Evolutionary conservation across 2,888 invertebrate species (phyloP), one percentile per base, ranked within the genome.

Genomic region (Melanchra persicariae): DNA sequence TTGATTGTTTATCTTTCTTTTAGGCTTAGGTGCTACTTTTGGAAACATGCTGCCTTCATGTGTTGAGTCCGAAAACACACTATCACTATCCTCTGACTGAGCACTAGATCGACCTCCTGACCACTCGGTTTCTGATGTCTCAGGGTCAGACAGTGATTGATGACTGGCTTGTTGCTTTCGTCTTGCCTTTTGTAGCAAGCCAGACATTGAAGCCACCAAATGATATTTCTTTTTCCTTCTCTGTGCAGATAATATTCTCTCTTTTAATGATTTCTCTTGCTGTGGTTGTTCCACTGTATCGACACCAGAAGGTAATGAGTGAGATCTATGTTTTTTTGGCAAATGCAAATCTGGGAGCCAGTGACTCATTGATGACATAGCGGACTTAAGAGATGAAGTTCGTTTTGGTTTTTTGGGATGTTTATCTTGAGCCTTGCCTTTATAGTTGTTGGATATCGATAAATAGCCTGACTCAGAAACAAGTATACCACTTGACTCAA

Each of bases 101-200:
- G 97, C 97, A 88, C 97, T 97, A 34, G 97, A 97, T 79, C 96
- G 88, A 22, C 96, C 96, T 54, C 97, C 97, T 69, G 96, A 96
- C 96, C 96, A 97, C 88, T 98, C 98, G 7, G 97, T 97, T 91
- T 98, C 98, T 1, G 97, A 97, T 59, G 97, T 97, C 91, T 98
- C 98, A 6, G 98, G 97, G 88, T 98, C 98, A 17, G 98, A 98
- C 63, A 98, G 88, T 0, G 98, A 98, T 85, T 97, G 97, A 81
- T 96, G 95, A 82, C 96, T 95, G 43, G 96, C 93, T 87, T 96
- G 96, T 43, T 97, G 96, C 92, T 97, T 97, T 85, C 97, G 93
- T 90, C 98, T 98, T 0, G 98, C 98, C 94, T 98, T 98, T 91
- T 98, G 98, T 84, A 98, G 94, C 77, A 98, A 97, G 30, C 98